A percentile compares a stretch with the other conserved stretches of the same genome.
These are phyloP conservation scores for Brachyptera risi DNA, from an alignment of 2,888 invertebrate species.

Conservation along the genomic window DNA sequence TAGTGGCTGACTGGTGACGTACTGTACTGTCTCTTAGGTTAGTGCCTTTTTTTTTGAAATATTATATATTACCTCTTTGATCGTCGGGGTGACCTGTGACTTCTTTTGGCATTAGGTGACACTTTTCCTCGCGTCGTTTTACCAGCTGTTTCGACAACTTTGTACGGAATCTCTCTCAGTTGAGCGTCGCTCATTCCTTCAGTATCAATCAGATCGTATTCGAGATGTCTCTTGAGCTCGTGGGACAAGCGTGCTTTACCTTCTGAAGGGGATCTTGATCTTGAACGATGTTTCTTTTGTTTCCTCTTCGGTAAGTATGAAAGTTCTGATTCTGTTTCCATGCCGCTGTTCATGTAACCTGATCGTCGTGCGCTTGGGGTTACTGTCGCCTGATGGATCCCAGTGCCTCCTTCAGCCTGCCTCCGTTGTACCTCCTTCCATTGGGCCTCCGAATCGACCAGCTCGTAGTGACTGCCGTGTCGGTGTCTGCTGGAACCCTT, in stretches of 20 bases:
- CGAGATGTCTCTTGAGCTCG: slow-evolving; percentile 79
- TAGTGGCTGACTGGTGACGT: too few relatives aligned
- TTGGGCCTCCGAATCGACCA: slow-evolving; percentile 83
- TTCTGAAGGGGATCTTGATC: slow-evolving; percentile 64
- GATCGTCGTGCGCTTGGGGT: slow-evolving; percentile 51
- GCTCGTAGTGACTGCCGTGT: slow-evolving; percentile 52
- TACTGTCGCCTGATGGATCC: slow-evolving; percentile 67
- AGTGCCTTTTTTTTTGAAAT: too few relatives aligned
- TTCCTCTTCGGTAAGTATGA: slow-evolving; percentile 42
- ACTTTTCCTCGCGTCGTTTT: slow-evolving; percentile 22
- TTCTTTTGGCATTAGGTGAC: slow-evolving; percentile 26
- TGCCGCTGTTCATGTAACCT: slow-evolving; percentile 44
- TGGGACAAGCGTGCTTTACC: slow-evolving; percentile 67
- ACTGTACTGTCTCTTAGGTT: too few relatives aligned
- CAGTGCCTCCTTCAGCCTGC: slow-evolving; percentile 55
- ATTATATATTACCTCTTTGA: slow-evolving; percentile 36
- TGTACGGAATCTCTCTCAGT: slow-evolving; percentile 82
- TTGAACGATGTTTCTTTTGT: slow-evolving; percentile 45
- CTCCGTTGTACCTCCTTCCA: slow-evolving; percentile 84
- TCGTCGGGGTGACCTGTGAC: slow-evolving; percentile 34
- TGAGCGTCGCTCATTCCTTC: slow-evolving; percentile 85
- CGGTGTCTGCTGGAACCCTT: slow-evolving; percentile 37
- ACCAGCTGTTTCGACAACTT: slow-evolving; percentile 64
- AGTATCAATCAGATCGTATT: slow-evolving; percentile 84
- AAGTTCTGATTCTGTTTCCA: slow-evolving; percentile 48